A percentile compares a stretch with the other conserved stretches of the same genome.
phyloP scores from a whole-genome alignment of 2,113 vertebrate genomes.

The Ursus arctos region DNA sequence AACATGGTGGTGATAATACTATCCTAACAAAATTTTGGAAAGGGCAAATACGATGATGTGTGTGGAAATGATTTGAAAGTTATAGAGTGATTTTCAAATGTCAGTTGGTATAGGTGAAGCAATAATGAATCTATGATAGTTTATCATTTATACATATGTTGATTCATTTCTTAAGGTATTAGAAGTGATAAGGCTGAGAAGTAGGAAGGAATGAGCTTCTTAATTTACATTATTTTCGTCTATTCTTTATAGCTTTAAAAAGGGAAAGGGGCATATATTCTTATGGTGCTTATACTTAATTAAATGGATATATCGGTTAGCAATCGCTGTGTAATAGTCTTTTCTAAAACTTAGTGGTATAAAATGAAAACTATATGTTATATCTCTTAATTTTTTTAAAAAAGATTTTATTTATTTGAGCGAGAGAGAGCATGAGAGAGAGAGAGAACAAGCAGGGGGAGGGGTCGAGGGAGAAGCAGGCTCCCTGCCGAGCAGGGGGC shows the following conservation, averaged over 20 bases:
- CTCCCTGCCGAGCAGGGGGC: neutral
- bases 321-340: neutral
- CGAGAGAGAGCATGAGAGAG: no score
- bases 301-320: neutral
- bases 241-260: slow-evolving; percentile 1
- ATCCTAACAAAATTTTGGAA: neutral
- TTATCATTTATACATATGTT: neutral
- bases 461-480: neutral
- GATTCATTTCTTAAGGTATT: neutral
- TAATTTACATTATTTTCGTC: slow-evolving; percentile 20
- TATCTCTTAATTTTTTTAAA: neutral
- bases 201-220: slow-evolving; percentile 14
- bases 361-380: neutral
- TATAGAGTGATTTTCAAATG: neutral
- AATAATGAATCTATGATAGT: neutral
- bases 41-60: neutral
- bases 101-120: neutral
- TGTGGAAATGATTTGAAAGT: neutral
- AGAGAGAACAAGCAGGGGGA: neutral
- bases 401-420: neutral
- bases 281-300: neutral
- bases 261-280: neutral
- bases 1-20: neutral
- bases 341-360: neutral
- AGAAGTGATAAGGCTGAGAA: neutral